Evolutionary conservation across 2,888 invertebrate genomes (phyloP), one percentile per base, ranked within the genome.

Genomic region (Caenorhabditis sp.): DNA sequence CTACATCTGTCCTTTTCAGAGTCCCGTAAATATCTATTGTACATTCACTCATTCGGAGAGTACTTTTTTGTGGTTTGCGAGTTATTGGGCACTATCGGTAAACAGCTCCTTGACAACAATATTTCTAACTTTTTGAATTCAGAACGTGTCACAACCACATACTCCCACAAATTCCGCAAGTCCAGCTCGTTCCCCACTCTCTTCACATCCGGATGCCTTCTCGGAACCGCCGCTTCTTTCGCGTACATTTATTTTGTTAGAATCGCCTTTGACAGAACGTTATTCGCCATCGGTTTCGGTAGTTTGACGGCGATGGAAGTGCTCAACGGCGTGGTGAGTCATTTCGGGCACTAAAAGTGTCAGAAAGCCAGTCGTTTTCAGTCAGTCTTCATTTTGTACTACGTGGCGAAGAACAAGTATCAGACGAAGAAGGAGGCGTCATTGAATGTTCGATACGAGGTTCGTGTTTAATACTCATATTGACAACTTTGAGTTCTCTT

Each of bases 61-160:
- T 70, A 59, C 53, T 70, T 70, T 24, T 70, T 70, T 15, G 70
- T 70, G 8, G 43, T 59, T 17, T 53, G 53, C 37, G 70, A 70
- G 20, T 11, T 59, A 2, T 8, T 70, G 27, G 59, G 52, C 4
- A 70, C 70, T 3, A 46, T 50, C 8, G 62, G 62, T 63, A 52
- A 13, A 9, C 2, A 2, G 6, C 6, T 30, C 30, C 9, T 30
- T 9, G 30, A 30, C 35, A 2, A 13, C 35, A n/a, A n/a, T n/a
- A n/a, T 32, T 15, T 30, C 13, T 11, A 2, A 48, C 6, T 0
- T 30, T 32, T 27, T 27, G 6, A 1, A 9, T 63, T 30, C 43
- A 50, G 70, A 70, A 37, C 52, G 70, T 11, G 37, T 70, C 2
- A 22, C 24, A 13, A 59, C 35, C 15, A 45, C 27, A 0, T 70